Conservation (phyloP, 2,797 vertebrate genomes). For the Erethizon dorsatum region DNA sequence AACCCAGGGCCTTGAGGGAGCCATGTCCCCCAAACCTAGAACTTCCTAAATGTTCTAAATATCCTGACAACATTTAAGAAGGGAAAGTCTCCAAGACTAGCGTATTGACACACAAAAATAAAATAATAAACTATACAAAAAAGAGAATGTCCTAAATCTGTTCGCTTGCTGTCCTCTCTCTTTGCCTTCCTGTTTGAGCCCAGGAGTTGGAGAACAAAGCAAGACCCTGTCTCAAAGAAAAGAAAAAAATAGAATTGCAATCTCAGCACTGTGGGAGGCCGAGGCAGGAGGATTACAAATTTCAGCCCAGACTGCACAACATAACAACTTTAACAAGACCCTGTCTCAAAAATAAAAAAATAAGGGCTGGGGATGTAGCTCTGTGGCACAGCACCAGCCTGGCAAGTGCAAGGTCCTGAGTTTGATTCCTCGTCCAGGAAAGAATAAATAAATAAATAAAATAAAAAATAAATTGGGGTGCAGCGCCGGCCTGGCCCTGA, state of each 20-base stretch:
- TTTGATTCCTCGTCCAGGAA: too few species aligned
- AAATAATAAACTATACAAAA: neutral
- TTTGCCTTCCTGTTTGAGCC: neutral
- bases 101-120: neutral
- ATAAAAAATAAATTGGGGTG: too few species aligned
- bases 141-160: neutral
- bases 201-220: too few species aligned
- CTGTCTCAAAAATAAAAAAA: too few species aligned
- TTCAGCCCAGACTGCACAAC: neutral
- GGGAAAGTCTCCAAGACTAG: neutral
- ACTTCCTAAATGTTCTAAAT: slow-evolving; percentile 57
- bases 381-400: too few species aligned
- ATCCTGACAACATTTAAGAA: slow-evolving; percentile 12
- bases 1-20: neutral
- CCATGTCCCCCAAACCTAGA: neutral
- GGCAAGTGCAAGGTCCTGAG: too few species aligned
- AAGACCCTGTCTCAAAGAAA: neutral
- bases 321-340: neutral
- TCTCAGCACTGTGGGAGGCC: neutral
- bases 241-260: neutral
- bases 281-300: neutral
- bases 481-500: too few species aligned
- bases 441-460: too few species aligned
- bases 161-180: neutral
- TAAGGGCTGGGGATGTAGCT: too few species aligned